Conservation (phyloP, 2,888 invertebrate genomes). For the Oscheius myriophilus region DNA sequence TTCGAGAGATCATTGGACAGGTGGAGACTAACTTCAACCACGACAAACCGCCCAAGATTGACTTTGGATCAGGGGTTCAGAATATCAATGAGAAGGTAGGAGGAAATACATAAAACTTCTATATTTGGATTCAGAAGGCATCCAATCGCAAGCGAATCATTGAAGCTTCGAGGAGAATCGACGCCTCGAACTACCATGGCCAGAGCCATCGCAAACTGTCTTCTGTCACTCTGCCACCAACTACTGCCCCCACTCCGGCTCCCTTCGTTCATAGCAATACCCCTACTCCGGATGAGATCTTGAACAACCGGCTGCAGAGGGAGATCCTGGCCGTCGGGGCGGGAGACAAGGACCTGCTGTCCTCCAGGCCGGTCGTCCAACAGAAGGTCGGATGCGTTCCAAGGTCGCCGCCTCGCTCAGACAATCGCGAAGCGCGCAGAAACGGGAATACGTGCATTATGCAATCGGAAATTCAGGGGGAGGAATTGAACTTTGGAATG, state of each 20-base stretch:
- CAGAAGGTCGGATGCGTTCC: too few relatives aligned
- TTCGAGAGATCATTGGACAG: conserved; percentile 59
- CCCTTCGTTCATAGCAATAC: conserved; percentile 17
- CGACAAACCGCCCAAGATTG: conserved; percentile 48
- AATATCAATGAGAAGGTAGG: conserved; percentile 46
- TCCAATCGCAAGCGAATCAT: conserved; percentile 23
- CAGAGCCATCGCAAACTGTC: conserved; percentile 8
- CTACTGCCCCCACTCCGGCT: conserved; percentile 9
- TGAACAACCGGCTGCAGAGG: conserved; percentile 25
- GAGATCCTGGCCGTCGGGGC: conserved; percentile 12
- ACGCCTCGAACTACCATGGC: conserved; percentile 8
- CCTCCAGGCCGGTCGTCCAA: too few relatives aligned
- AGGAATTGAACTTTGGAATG: too few relatives aligned
- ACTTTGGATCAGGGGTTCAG: conserved; percentile 49
- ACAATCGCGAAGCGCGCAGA: too few relatives aligned
- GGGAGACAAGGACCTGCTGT: conserved; percentile 16
- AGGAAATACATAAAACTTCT: background rate
- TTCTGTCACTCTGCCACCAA: conserved; percentile 18
- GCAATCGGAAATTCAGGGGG: too few relatives aligned
- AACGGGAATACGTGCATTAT: too few relatives aligned
- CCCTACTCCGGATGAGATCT: background rate
- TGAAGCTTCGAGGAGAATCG: conserved; percentile 24
- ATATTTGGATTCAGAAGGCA: conserved; percentile 12
- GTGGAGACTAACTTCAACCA: conserved; percentile 43
- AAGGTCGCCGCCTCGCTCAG: too few relatives aligned